Base-by-base conservation (phyloP, 2,888 invertebrate species). In the Trypoxylon attenuatum region DNA sequence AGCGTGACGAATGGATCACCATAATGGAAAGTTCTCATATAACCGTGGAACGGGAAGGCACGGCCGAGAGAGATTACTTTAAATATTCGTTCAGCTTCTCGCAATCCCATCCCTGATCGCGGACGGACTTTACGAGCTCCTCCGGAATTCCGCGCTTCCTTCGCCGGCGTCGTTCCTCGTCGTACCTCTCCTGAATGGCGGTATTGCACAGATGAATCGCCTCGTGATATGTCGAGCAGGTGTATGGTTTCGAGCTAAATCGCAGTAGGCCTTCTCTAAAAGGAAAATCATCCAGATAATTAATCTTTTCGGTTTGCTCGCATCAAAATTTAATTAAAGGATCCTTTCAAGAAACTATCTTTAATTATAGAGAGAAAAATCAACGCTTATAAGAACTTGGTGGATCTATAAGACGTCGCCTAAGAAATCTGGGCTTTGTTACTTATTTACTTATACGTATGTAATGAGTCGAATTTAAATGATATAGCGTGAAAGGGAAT, bases 161-260 rank as follows among this genome's bases (percentile, higher is more conserved):
- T 45, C 69, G 69, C 67, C 79, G 69, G 52, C 79, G 54, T 38
- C 77, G 69, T 51, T 78, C 71, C 46, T 87, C 80, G 60, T 87
- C 67, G 79, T 95, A 96, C 81, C 92, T 92, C 77, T 90, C 92
- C 86, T 97, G 96, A 29, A 97, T 92, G 10, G 96, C 94, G 81
- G 96, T 94, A 85, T 97, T 96, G 74, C 82, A 82, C 66, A 97
- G 88, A 87, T 97, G 96, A 76, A 97, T 92, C 6, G 93, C 93
- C 88, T 96, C 95, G 77, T 95, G 93, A 76, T 94, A 92, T 84
- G 93, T 93, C 49, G 91, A 90, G 46, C 95, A 88, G 61, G 91
- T 92, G 85, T 94, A 97, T 52, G 92, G 92, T 85, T 94, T 93
- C 0, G 94, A 95, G 84, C 96, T 96, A 86, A 97, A 96, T 68